These are phyloP conservation scores for Sipha flava DNA, from an alignment of 1,140 invertebrate species.

Conservation along the genomic window DNA sequence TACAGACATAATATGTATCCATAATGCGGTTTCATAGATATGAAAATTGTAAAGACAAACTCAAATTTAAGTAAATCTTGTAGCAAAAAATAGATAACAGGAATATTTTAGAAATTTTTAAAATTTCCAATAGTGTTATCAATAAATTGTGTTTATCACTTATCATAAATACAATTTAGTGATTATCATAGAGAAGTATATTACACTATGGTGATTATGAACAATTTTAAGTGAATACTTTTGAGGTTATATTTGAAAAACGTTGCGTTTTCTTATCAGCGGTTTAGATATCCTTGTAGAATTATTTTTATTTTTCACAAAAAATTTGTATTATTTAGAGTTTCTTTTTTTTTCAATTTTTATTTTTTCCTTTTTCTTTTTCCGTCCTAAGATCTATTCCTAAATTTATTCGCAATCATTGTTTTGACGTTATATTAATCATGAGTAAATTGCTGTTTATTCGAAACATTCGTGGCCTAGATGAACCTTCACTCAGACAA, in stretches of 20 bases:
- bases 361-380: neutral
- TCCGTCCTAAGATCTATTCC: neutral
- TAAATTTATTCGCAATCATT: neutral
- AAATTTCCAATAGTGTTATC: neutral
- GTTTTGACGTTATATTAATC: neutral
- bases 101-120: neutral
- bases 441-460: conserved; percentile 25
- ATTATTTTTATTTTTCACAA: neutral
- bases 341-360: neutral
- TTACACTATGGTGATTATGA: too few species aligned
- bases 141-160: neutral
- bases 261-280: conserved; percentile 30
- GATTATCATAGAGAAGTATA: neutral
- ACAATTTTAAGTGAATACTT: neutral
- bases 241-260: conserved; percentile 30
- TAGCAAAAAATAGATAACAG: neutral
- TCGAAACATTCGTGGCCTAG: conserved; percentile 15
- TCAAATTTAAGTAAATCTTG: too few species aligned
- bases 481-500: neutral
- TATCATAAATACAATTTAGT: neutral
- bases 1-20: neutral
- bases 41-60: too few species aligned
- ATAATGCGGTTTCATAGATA: neutral
- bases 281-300: conserved; percentile 11
- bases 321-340: neutral